Base-by-base conservation (phyloP, 2,888 invertebrate genomes). In the Bugula neritina region DNA sequence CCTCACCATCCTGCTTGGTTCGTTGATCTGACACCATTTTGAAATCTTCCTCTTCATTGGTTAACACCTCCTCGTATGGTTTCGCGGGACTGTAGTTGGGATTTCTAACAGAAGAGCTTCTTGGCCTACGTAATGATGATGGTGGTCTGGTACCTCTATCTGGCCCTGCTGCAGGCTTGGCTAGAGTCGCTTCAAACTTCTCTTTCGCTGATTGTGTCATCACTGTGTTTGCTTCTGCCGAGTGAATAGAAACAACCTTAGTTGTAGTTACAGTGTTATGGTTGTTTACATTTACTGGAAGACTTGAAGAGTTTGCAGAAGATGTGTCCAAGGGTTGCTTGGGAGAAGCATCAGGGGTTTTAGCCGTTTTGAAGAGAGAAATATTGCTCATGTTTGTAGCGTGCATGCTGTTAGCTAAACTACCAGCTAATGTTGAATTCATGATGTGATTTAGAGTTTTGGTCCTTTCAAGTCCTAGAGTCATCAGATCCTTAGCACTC, bases 401-500 rank as follows among this genome's bases (percentile, higher is more conserved):
- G n/a, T 63, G 63, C 63, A 63, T 63, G 31, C 63, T 63, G 63
- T 63, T 63, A 63, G 63, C 63, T 25, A 63, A 27, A 34, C 10
- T 63, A 5, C 63, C 63, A 63, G 63, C 63, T 31, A 63, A 31
- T 25, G 63, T 63, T 31, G 63, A 27, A 63, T 27, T 27, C 63
- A 63, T 63, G 5, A 63, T 63, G 63, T 63, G 63, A 31, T 31
- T 63, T 25, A 63, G 63, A 13, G 63, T 31, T 31, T 63, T 63
- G n/a, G 63, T 63, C 31, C 63, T 27, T 27, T 63, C 63, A 13
- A 63, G 2, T 35, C 70, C 70, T n/a, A 54, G 13, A 23, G 70
- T 70, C 70, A 70, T 54, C 17, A 74, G 25, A 71, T 81, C 80
- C 74, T 79, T 79, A 73, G 81, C 80, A 79, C 80, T 81, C 10